Evolutionary conservation across 35 echinoderm and acorn worm genomes (phyloP).

Genomic region (Stichopus chloronotus): DNA sequence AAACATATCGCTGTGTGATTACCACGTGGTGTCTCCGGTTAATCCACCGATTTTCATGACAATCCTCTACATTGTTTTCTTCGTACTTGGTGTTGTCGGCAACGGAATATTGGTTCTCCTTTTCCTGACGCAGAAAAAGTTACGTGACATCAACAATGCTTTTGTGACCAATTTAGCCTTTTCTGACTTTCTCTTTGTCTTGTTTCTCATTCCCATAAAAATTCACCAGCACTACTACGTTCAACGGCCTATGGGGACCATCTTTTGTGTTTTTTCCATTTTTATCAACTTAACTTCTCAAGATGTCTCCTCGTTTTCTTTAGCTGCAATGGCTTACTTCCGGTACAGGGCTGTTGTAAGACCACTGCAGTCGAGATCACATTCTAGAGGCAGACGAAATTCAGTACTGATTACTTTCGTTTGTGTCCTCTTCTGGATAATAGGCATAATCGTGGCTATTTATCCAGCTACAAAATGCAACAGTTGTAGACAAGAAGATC

Average conservation of each 20-base stretch:
- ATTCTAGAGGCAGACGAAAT: background rate
- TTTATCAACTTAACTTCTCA: slow-evolving; percentile 26
- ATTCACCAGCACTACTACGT: background rate
- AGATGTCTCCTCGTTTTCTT: slow-evolving; percentile 20
- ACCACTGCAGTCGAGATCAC: slow-evolving; percentile 10
- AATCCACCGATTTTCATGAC: no score
- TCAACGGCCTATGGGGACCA: background rate
- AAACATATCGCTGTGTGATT: no score
- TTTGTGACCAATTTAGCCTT: slow-evolving; percentile 43
- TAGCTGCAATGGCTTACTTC: slow-evolving; percentile 16
- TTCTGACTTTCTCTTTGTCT: slow-evolving; percentile 16
- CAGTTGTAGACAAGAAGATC: background rate
- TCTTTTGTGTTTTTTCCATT: background rate
- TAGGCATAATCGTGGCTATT: background rate
- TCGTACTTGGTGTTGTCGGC: slow-evolving; percentile 15
- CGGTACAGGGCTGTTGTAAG: slow-evolving; percentile 17
- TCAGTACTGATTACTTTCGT: background rate
- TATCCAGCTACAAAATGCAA: background rate
- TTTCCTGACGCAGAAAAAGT: slow-evolving; percentile 23
- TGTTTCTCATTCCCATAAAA: background rate
- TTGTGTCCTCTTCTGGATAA: background rate
- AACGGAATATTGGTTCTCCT: slow-evolving; percentile 17
- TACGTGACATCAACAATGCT: slow-evolving; percentile 20
- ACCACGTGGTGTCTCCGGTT: no score
- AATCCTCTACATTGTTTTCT: background rate